A percentile compares a stretch with the other conserved stretches of the same genome.
These are phyloP conservation scores for Apis laboriosa DNA, from an alignment of 1,140 invertebrate genomes.

Conservation along the genomic window DNA sequence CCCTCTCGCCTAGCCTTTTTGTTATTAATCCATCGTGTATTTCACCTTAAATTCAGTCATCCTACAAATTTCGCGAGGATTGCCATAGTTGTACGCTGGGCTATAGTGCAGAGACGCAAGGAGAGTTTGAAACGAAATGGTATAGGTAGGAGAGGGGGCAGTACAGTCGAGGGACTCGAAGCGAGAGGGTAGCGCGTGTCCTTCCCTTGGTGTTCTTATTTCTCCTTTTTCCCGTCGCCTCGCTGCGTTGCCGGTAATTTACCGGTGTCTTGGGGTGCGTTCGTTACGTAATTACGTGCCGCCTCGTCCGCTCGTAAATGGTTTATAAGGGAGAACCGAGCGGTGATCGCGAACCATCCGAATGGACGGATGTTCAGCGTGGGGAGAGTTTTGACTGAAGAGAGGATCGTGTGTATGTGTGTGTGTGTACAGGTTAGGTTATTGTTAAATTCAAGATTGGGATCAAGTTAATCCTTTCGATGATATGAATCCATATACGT, in stretches of 20 bases:
- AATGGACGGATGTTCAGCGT: not conserved
- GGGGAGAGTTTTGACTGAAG: not conserved
- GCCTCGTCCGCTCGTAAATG: slow-evolving; percentile 37
- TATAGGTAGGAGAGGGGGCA: not conserved
- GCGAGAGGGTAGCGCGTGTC: slow-evolving; percentile 39
- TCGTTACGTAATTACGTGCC: slow-evolving; percentile 52
- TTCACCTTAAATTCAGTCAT: slow-evolving; percentile 68
- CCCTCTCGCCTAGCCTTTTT: slow-evolving; percentile 49
- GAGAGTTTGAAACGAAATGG: not conserved
- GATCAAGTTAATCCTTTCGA: no score
- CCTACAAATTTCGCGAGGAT: slow-evolving; percentile 58
- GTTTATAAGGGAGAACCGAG: slow-evolving; percentile 36
- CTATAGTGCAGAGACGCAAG: not conserved
- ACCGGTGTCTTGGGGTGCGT: slow-evolving; percentile 53
- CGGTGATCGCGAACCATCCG: slow-evolving; percentile 9
- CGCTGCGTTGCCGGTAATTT: slow-evolving; percentile 30
- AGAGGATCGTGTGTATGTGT: not conserved
- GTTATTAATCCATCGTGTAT: slow-evolving; percentile 65
- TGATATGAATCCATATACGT: no score
- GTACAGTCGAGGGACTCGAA: not conserved
- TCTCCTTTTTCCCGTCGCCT: slow-evolving; percentile 14
- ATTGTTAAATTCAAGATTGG: no score
- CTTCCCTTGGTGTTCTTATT: slow-evolving; percentile 44
- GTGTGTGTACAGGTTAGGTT: no score
- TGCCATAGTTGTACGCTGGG: not conserved